Conservation (phyloP, 2,888 invertebrate genomes). For the Sinhomidia bicolor region DNA sequence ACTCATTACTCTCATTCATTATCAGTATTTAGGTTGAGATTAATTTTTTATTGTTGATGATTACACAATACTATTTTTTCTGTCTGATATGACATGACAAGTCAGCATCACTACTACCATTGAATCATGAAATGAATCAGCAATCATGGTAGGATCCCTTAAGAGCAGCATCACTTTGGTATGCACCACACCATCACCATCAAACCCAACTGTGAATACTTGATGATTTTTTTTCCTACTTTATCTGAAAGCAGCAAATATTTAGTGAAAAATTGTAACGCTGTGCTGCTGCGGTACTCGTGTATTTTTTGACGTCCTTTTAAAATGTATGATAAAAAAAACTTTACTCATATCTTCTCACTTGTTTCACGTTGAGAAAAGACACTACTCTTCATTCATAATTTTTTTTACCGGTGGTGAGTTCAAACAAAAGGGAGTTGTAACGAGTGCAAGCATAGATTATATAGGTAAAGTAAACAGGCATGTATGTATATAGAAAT, state of each 20-base stretch:
- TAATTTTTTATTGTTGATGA: conserved; percentile 57
- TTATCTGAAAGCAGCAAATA: neutral
- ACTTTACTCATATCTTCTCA: no score
- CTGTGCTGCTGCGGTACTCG: neutral
- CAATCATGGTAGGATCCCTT: conserved; percentile 37
- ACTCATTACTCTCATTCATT: conserved; percentile 50
- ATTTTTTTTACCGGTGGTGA: neutral
- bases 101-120: conserved; percentile 49
- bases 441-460: no score
- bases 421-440: no score
- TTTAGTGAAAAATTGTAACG: neutral
- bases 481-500: neutral
- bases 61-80: conserved; percentile 61
- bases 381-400: conserved; percentile 35
- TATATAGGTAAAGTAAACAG: no score
- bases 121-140: conserved; percentile 69
- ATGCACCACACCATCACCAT: no score
- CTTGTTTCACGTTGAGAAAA: no score
- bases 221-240: neutral
- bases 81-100: conserved; percentile 71
- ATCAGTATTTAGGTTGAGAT: conserved; percentile 59
- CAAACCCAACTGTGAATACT: neutral
- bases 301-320: no score
- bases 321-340: neutral
- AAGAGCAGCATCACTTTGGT: conserved; percentile 19